These are phyloP conservation scores for Caloenas nicobarica DNA, from an alignment of 2,113 vertebrate genomes.

Conservation along the genomic window DNA sequence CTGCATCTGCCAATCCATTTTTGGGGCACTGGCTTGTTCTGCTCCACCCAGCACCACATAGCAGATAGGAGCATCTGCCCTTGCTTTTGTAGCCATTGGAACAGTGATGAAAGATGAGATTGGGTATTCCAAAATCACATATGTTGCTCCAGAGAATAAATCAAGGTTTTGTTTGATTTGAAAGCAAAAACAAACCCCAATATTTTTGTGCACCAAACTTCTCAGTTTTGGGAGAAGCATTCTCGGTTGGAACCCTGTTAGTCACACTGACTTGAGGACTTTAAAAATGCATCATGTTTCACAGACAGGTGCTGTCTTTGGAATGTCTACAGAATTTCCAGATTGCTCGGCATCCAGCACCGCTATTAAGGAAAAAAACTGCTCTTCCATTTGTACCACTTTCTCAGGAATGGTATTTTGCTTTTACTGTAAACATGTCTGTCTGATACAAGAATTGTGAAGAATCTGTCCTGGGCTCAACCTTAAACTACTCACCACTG, in stretches of 20 bases:
- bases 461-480: not conserved
- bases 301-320: constrained; percentile 13
- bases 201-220: not conserved
- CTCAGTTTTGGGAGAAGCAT: not conserved
- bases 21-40: not conserved
- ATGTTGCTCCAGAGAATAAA: not conserved
- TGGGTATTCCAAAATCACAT: not conserved
- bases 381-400: not conserved
- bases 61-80: constrained; percentile 41
- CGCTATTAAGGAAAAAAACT: constrained; percentile 3
- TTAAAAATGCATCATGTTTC: not conserved
- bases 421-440: not conserved
- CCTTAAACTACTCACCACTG: not conserved
- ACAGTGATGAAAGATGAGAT: not conserved
- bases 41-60: not conserved
- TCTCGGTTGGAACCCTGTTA: not conserved
- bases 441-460: not conserved
- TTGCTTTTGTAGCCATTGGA: not conserved
- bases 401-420: not conserved
- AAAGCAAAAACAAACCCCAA: not conserved
- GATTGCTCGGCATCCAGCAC: not conserved
- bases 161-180: not conserved
- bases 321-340: constrained; percentile 30
- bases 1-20: not conserved
- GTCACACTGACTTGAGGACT: not conserved